Evolutionary conservation across 2,113 vertebrate genomes (phyloP), one percentile per base, ranked within the genome.

Genomic region (Mus musculus): DNA sequence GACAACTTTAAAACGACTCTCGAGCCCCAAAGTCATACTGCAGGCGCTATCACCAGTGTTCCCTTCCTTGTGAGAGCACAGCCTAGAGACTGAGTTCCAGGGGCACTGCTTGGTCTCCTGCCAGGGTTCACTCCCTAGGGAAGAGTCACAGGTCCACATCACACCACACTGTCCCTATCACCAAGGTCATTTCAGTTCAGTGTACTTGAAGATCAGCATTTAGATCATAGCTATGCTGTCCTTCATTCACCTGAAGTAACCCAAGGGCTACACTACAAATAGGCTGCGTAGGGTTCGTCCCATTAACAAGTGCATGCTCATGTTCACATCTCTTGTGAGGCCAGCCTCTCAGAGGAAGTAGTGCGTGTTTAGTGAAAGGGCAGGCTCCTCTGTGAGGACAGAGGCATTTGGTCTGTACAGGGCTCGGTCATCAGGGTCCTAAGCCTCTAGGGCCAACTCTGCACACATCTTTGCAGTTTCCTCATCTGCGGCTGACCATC

Each of bases 151-250:
- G 93, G 89, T 46, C 1, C 1, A 59, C 92, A 91, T 49, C 89
- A 91, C 3, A 2, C 92, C 94, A 95, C 91, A 88, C 81, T 95
- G 80, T 76, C 91, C 96, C 95, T 92, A 61, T 13, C 63, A 91
- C 86, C 91, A 96, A 89, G 67, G 77, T 90, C 94, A 93, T 67
- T 89, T 82, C 69, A 94, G 82, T 76, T 95, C 92, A 97, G 71
- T 3, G 61, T 86, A 67, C 86, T 96, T 86, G 39, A 1, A 4
- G 88, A 92, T 82, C 8, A 24, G 33, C 54, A 82, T 78, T 86
- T 0, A 91, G 92, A 92, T 82, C 36, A 49, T 42, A 56, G 28
- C 69, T 84, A 91, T 80, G 71, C 65, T 69, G 22, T 33, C 52
- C 67, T 56, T 95, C 59, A 13, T 9, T 90, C 67, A 92, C 90